Evolutionary conservation across 1,140 invertebrate genomes (phyloP).

Genomic region (Spodoptera frugiperda): DNA sequence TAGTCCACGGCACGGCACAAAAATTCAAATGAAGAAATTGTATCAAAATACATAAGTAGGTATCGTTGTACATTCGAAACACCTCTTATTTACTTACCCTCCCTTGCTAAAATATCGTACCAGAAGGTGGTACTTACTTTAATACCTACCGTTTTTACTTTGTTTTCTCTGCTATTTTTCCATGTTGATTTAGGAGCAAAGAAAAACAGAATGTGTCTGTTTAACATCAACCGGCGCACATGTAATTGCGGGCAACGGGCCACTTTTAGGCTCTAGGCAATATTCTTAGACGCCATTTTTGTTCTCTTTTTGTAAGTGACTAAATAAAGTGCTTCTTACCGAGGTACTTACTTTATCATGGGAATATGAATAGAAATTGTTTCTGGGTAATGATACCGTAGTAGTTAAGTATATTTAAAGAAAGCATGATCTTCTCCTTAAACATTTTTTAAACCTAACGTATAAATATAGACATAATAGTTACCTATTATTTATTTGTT

Average conservation of each 20-base stretch:
- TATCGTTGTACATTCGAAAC: too few species aligned
- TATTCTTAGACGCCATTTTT: neutral
- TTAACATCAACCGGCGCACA: neutral
- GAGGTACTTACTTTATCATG: neutral
- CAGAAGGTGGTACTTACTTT: neutral
- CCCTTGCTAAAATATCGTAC: too few species aligned
- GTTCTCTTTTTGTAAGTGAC: neutral
- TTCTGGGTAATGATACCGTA: neutral
- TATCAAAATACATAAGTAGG: too few species aligned
- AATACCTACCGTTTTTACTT: neutral
- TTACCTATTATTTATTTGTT: too few species aligned
- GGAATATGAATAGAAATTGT: neutral
- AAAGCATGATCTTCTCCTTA: too few species aligned
- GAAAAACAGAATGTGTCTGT: constrained; percentile 18
- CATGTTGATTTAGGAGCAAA: constrained; percentile 27
- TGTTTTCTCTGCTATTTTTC: constrained; percentile 6
- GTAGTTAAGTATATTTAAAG: neutral
- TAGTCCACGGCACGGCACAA: too few species aligned
- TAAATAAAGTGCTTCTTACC: neutral
- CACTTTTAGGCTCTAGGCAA: constrained; percentile 3
- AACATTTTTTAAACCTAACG: too few species aligned
- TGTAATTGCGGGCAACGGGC: neutral
- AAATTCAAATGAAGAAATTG: too few species aligned
- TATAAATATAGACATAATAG: too few species aligned
- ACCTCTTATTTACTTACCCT: too few species aligned